phyloP scores from a whole-genome alignment of 2,113 vertebrate genomes.

The Glareola pratincola region DNA sequence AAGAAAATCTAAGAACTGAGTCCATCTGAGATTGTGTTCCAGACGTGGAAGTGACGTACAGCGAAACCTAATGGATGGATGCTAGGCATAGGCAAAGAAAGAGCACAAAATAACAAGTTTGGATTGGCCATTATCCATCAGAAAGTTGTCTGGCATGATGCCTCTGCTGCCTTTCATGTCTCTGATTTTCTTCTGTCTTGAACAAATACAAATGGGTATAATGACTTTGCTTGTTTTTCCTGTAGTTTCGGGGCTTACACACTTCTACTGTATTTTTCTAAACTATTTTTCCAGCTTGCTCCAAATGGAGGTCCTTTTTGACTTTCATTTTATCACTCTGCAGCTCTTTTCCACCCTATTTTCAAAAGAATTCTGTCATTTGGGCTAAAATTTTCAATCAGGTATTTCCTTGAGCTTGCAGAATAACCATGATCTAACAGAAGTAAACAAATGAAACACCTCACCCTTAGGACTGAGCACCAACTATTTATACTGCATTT shows the following conservation, averaged over 20 bases:
- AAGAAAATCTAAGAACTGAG: background rate
- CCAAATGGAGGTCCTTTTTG: background rate
- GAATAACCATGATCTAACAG: background rate
- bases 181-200: background rate
- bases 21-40: background rate
- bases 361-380: background rate
- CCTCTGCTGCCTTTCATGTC: background rate
- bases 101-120: background rate
- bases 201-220: background rate
- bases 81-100: background rate
- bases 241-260: background rate
- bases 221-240: background rate
- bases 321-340: background rate
- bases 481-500: slow-evolving; percentile 9
- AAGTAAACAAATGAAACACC: background rate
- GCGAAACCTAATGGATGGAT: background rate
- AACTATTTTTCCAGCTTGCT: background rate
- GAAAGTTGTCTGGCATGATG: background rate
- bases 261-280: background rate
- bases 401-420: background rate
- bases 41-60: background rate
- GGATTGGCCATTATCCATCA: background rate
- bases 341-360: background rate
- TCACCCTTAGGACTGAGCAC: background rate
- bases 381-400: background rate